Evolutionary conservation across 2,113 vertebrate genomes (phyloP), one percentile per base, ranked within the genome.

Genomic region (Lepus timidus): DNA sequence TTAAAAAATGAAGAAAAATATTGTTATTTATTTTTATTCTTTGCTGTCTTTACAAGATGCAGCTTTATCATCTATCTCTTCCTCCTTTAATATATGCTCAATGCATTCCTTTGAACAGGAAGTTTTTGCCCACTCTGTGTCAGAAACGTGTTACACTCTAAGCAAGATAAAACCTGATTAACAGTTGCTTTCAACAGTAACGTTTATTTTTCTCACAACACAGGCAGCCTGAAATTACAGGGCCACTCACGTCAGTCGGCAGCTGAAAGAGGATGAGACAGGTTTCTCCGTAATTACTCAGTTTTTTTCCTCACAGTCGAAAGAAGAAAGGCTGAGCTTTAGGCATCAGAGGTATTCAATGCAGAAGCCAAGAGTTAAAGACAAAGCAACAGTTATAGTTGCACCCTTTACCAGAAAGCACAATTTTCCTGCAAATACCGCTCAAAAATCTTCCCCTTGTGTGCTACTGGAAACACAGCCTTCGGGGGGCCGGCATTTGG

Each of bases 71-170:
- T 67, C 36, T 62, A 13, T 52, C 14, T 71, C 39, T 68, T 85
- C 22, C 29, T 20, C 58, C 74, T 58, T 61, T 52, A 29, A 55
- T 64, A 12, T 29, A 81, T 80, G 67, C 39, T 88, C 51, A 33
- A 9, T n/a, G 4, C 29, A 33, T 78, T 94, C 64, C 68, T 84
- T n/a, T 82, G 58, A 83, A 33, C 70, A 27, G 33, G 33, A 20
- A 80, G 10, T 55, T 64, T 91, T 62, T 25, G 31, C 19, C 39
- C 76, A 55, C 10, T 27, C 23, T 39, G 10, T 33, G 7, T 83
- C 78, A 90, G 33, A 88, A 94, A 86, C 22, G 13, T 64, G 61
- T 84, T 76, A 85, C 93, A 75, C 27, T 44, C 13, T 55, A 71
- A 73, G 49, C 36, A 80, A 91, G 31, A 16, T 44, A 82, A 85